Evolutionary conservation across 2,888 invertebrate genomes (phyloP), one percentile per base, ranked within the genome.

Genomic region (Lepidocyrtoides sp.): DNA sequence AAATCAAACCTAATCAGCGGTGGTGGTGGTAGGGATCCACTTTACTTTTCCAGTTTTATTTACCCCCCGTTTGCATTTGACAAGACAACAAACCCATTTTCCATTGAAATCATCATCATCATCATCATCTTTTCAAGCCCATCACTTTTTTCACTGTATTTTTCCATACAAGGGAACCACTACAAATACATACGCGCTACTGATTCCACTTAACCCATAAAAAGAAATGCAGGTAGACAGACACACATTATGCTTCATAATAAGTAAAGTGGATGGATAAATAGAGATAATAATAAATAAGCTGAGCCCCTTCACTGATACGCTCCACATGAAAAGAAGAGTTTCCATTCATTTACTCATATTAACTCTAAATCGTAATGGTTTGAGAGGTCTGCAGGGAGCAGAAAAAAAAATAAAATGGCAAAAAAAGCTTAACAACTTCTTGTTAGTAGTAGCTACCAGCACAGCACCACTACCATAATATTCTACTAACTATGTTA

Each of bases 1-100:
- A 88, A 88, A 88, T 88, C 81, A 81, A 88, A 87, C 69, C 41
- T 88, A 89, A 89, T 54, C 72, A 82, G 32, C 20, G n/a, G 44
- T 32, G 26, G 44, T 14, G 29, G 12, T 5, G n/a, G n/a, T n/a
- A 20, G 23, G 0, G 12, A 20, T 4, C 23, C 17, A 8, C 20
- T 72, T 20, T 44, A 23, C 23, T 66, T 66, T 66, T 66, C n/a
- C 5, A n/a, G n/a, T 14, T 10, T 2, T 32, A 32, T 32, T 32
- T 32, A n/a, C 8, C 29, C 66, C 12, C 66, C 8, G 5, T 32
- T 63, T n/a, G n/a, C n/a, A n/a, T n/a, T n/a, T 66, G 66, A 66
- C 32, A 29, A 32, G 32, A 66, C 66, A 66, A 32, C 66, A 66
- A 66, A 8, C 81, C 54, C 26, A 60, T 29, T 66, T 81, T 48